Percentiles rank a stretch among this genome's conserved stretches.
phyloP scores from a whole-genome alignment of 1,140 invertebrate species.

The Brachionus rotundiformis region DNA sequence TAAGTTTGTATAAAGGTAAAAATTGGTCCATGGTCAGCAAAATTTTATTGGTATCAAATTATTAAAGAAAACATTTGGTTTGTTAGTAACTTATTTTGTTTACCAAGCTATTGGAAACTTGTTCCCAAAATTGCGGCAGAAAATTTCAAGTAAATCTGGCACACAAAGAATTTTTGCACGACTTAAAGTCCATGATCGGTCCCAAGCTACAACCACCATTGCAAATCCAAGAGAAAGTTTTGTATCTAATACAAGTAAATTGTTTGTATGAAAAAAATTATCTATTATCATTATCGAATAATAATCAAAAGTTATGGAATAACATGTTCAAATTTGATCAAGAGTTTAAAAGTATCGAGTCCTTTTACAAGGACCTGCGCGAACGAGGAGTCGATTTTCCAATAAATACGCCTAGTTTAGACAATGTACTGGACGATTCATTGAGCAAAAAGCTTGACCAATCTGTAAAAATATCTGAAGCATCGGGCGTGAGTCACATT shows the following conservation, averaged over 20 bases:
- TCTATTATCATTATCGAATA: too few species aligned
- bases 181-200: slow-evolving; percentile 77
- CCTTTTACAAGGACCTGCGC: slow-evolving; percentile 89
- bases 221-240: slow-evolving; percentile 48
- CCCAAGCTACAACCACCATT: slow-evolving; percentile 96
- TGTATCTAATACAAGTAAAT: slow-evolving; percentile 43
- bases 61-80: slow-evolving; percentile 53
- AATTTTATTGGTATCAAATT: slow-evolving; percentile 81
- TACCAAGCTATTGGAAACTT: slow-evolving; percentile 84
- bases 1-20: slow-evolving; percentile 76
- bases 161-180: slow-evolving; percentile 88
- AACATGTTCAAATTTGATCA: slow-evolving; percentile 88
- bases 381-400: slow-evolving; percentile 97
- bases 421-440: not conserved
- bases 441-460: not conserved
- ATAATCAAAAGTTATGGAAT: slow-evolving; percentile 89
- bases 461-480: not conserved
- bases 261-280: too few species aligned
- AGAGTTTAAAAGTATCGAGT: slow-evolving; percentile 85
- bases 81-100: slow-evolving; percentile 42
- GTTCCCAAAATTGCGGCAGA: slow-evolving; percentile 96
- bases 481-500: not conserved
- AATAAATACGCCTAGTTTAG: slow-evolving; percentile 77
- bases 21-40: slow-evolving; percentile 96
- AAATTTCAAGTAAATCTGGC: slow-evolving; percentile 86